Conservation (phyloP, 2,113 vertebrate species). For the Oostethus manadensis region DNA sequence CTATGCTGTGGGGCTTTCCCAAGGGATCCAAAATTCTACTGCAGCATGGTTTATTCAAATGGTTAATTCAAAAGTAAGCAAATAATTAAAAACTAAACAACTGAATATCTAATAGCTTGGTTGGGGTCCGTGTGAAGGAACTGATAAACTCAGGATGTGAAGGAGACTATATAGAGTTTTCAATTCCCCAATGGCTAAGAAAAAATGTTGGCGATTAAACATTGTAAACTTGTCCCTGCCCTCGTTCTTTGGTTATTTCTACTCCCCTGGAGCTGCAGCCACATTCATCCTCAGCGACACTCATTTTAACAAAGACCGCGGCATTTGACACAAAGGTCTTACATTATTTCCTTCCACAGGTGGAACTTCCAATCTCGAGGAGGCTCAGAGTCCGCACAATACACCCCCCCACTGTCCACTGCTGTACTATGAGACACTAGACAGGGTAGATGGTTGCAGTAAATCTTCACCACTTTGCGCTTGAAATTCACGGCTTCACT, state of each 20-base stretch:
- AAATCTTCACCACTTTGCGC: too few relatives aligned
- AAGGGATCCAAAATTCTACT: too few relatives aligned
- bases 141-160: too few relatives aligned
- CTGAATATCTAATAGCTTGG: not conserved
- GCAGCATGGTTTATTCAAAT: not conserved
- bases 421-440: constrained; percentile 22
- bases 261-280: constrained; percentile 14
- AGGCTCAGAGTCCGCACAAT: constrained; percentile 38
- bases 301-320: constrained; percentile 30
- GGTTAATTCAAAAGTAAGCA: not conserved
- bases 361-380: constrained; percentile 33
- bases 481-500: too few relatives aligned
- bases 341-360: constrained; percentile 26
- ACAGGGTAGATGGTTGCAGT: constrained; percentile 45
- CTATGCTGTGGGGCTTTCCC: too few relatives aligned
- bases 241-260: constrained; percentile 3
- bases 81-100: too few relatives aligned
- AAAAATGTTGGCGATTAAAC: constrained; percentile 17
- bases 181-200: constrained; percentile 18
- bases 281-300: constrained; percentile 20
- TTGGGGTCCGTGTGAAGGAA: not conserved
- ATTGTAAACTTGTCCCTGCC: constrained; percentile 1
- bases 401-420: constrained; percentile 35
- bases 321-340: constrained; percentile 27
- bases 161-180: constrained; percentile 5